phyloP scores from a whole-genome alignment of 2,888 invertebrate genomes.

The Synanthedon vespiformis region DNA sequence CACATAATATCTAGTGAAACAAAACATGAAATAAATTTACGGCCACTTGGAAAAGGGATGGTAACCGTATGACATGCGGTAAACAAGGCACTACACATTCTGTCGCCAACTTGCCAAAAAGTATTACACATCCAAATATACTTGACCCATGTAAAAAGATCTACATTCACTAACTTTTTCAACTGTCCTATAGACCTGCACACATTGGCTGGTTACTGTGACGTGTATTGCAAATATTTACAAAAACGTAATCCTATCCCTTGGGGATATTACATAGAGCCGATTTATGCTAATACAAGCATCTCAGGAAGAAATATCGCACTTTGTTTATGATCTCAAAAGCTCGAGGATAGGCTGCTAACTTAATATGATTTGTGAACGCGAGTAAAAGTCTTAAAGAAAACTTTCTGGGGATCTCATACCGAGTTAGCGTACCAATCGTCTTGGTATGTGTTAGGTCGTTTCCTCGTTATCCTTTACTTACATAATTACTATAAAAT shows the following conservation, averaged over 20 bases:
- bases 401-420: neutral
- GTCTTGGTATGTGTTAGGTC: neutral
- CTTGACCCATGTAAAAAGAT: neutral
- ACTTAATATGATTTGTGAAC: neutral
- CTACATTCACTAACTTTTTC: neutral
- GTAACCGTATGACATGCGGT: neutral
- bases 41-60: neutral
- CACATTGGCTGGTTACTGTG: neutral
- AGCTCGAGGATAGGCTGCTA: neutral
- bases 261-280: neutral
- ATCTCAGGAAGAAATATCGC: constrained; percentile 1
- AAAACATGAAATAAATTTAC: neutral
- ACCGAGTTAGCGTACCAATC: no score
- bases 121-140: neutral
- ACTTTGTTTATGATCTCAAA: neutral
- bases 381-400: neutral
- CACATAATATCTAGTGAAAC: neutral
- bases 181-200: neutral
- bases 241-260: constrained; percentile 1
- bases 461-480: no score
- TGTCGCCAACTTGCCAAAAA: constrained; percentile 1
- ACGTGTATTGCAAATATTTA: constrained; percentile 1
- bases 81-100: constrained; percentile 1
- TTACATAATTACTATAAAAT: no score
- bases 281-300: constrained; percentile 4